Evolutionary conservation across 2,888 invertebrate species (phyloP).

Genomic region (Dione vanillae): DNA sequence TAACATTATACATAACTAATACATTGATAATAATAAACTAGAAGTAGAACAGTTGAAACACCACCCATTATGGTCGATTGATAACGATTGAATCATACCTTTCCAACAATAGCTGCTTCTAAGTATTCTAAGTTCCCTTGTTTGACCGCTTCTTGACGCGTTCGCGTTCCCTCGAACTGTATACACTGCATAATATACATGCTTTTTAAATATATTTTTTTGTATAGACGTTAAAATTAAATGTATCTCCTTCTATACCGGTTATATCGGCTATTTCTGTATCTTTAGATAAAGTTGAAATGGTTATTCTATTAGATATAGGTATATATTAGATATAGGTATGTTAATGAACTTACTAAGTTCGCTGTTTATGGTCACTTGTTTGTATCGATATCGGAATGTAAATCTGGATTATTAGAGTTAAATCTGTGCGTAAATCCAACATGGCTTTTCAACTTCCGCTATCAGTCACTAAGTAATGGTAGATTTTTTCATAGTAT

Average conservation of each 20-base stretch:
- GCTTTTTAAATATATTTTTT: background rate
- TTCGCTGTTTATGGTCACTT: background rate
- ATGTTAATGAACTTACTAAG: background rate
- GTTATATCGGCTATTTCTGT: background rate
- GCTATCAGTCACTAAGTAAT: too few relatives aligned
- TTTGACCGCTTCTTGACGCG: background rate
- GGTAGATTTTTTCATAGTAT: too few relatives aligned
- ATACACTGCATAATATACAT: background rate
- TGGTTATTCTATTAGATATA: background rate
- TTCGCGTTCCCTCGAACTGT: constrained; percentile 6
- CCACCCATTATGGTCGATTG: constrained; percentile 14
- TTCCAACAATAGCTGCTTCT: constrained; percentile 22
- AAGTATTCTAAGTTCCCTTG: constrained; percentile 20
- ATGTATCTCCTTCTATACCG: background rate
- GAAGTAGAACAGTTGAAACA: constrained; percentile 19
- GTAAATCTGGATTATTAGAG: too few relatives aligned
- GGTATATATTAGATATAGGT: too few relatives aligned
- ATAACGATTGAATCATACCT: constrained; percentile 28
- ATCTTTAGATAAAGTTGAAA: constrained; percentile 8
- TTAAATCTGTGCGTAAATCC: too few relatives aligned
- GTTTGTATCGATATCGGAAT: too few relatives aligned
- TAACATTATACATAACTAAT: background rate
- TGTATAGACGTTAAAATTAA: background rate
- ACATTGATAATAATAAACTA: background rate
- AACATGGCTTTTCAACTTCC: too few relatives aligned